Evolutionary conservation across 2,888 invertebrate genomes (phyloP), one percentile per base, ranked within the genome.

Genomic region (Calameuta filiformis): DNA sequence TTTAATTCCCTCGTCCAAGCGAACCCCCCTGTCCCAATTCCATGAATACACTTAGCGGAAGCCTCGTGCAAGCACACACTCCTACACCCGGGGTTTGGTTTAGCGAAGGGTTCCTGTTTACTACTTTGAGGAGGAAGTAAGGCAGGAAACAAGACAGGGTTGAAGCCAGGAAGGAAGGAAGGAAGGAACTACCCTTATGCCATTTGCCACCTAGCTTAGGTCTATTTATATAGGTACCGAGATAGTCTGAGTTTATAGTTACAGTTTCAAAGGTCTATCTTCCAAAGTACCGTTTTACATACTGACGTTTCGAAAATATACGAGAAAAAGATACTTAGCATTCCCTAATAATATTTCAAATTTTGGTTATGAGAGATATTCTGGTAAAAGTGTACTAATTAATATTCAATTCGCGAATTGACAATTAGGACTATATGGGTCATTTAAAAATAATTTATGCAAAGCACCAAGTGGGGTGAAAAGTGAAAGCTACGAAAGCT

Each of bases 1-100:
- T 88, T 88, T 88, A 88, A 88, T 88, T 88, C 85, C 82, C 83
- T 83, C 81, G 79, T 79, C 82, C 84, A 79, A 31, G 15, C 71
- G 33, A 82, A 35, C 81, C 83, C 83, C 79, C 83, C 83, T 79
- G 82, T 82, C 84, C 84, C 80, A 85, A 86, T 86, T 87, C 85
- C 84, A 86, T 84, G 86, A 88, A 87, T 85, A 86, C 81, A 82
- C 83, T 84, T 83, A 82, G 82, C 76, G 78, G 77, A 79, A 80
- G 79, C 79, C 75, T 78, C 76, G 80, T 77, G 76, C 68, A 34
- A 34, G 71, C 68, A 74, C 79, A 77, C 69, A 76, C 76, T 74
- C 73, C 75, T 75, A 68, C 78, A 71, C 71, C 12, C 30, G 34
- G 56, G 56, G 31, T 71, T 34, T 12, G 23, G 71, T 12, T 31